Evolutionary conservation across 2,888 invertebrate species (phyloP).

Genomic region (Kryphioiulus occultus): DNA sequence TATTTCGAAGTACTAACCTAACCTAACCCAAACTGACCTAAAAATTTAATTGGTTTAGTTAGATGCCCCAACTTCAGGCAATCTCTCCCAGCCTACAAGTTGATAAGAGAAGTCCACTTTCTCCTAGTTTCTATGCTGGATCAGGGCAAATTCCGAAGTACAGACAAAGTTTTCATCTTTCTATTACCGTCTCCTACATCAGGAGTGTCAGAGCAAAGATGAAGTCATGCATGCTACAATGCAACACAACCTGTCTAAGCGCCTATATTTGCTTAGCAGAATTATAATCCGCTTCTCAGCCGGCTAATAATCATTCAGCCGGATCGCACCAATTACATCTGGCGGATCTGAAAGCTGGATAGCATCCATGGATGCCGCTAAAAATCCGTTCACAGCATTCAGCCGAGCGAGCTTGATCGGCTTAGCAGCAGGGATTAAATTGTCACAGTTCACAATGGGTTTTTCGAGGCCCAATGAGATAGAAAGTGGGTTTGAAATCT

Average conservation of each 20-base stretch:
- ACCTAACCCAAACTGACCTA: no score
- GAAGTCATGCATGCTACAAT: neutral
- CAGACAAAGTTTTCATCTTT: neutral
- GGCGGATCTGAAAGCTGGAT: neutral
- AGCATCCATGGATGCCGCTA: neutral
- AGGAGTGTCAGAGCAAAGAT: neutral
- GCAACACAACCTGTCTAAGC: neutral
- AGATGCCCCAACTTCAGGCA: no score
- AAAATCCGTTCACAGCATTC: constrained; percentile 28
- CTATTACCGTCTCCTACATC: neutral
- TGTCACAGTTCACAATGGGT: constrained; percentile 44
- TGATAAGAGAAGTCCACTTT: no score
- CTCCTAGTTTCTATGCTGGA: no score
- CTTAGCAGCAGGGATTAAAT: constrained; percentile 41
- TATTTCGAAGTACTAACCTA: no score
- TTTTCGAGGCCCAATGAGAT: constrained; percentile 25
- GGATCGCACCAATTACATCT: neutral
- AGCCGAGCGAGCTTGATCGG: constrained; percentile 15
- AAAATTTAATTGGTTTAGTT: no score
- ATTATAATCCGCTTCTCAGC: neutral
- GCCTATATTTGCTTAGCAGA: neutral
- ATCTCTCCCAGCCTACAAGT: no score
- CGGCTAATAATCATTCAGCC: constrained; percentile 31
- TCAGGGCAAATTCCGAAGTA: no score
- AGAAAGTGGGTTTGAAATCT: neutral